phyloP scores from a whole-genome alignment of 2,113 vertebrate genomes.

The Bos taurus region ARS-UCD2.0 NC_037349.1:29694501-29695000 shows the following conservation, averaged over 20 bases:
- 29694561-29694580: not conserved
- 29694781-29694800: not conserved
- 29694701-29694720: not conserved
- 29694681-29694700: not conserved
- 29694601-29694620: not conserved
- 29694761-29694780: not conserved
- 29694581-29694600: not conserved
- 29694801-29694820: not conserved
- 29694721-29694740: not conserved
- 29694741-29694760: not conserved
- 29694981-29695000: not conserved
- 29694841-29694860: not conserved
- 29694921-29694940: not conserved
- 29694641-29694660: not conserved
- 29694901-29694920: fast-evolving
- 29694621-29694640: not conserved
- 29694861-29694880: not conserved
- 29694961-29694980: not conserved
- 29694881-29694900: not conserved
- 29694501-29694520: not conserved
- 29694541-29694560: not conserved
- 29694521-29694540: not conserved
- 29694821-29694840: not conserved
- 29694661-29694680: not conserved
- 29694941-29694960: not conserved